Evolutionary conservation across 1,140 invertebrate species (phyloP).

Genomic region (Amyelois transitella): DNA sequence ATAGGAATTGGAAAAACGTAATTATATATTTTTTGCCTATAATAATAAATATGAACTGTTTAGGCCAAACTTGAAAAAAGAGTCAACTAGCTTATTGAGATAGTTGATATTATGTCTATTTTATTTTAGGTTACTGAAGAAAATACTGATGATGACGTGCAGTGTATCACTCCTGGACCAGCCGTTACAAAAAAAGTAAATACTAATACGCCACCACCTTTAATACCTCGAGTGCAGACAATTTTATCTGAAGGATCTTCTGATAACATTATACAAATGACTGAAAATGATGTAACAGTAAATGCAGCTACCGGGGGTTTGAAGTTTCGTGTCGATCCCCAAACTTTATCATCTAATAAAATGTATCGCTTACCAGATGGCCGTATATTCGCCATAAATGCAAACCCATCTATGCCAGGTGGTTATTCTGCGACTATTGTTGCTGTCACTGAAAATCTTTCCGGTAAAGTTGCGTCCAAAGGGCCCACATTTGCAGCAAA

Average conservation of each 20-base stretch:
- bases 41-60: no score
- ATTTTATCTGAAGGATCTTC: constrained; percentile 26
- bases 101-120: background rate
- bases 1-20: no score
- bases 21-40: background rate
- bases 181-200: constrained; percentile 20
- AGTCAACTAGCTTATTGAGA: background rate
- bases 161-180: constrained; percentile 63
- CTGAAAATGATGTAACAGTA: constrained; percentile 68
- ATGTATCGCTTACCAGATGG: constrained; percentile 72
- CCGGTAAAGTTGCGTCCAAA: constrained; percentile 25
- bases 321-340: constrained; percentile 70
- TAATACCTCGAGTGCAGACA: constrained; percentile 15
- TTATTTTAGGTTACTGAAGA: constrained; percentile 52
- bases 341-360: constrained; percentile 68
- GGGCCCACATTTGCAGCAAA: constrained; percentile 51
- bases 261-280: constrained; percentile 70
- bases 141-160: constrained; percentile 61
- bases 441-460: constrained; percentile 42
- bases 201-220: constrained; percentile 21
- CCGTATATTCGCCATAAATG: constrained; percentile 68
- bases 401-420: constrained; percentile 66
- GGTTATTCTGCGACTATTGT: constrained; percentile 73
- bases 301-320: constrained; percentile 63
- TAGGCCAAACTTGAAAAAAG: no score